phyloP scores from a whole-genome alignment of 2,797 vertebrate genomes.

The Falco rusticolus region DNA sequence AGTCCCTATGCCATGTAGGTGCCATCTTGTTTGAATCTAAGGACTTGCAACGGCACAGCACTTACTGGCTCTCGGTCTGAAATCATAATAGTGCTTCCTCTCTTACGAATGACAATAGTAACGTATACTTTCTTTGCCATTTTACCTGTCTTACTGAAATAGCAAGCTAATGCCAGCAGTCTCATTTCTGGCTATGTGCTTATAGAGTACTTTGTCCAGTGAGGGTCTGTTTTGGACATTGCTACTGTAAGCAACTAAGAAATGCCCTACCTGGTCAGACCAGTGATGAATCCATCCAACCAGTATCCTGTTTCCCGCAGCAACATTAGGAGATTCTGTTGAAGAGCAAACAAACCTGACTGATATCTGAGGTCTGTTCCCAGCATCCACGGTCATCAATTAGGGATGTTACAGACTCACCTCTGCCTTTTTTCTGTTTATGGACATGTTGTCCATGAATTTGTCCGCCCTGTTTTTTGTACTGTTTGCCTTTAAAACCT shows the following conservation, averaged over 20 bases:
- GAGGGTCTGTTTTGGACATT: neutral
- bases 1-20: neutral
- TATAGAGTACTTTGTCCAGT: neutral
- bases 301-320: neutral
- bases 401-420: neutral
- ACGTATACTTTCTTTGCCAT: neutral
- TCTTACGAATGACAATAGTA: neutral
- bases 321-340: neutral
- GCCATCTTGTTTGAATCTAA: neutral
- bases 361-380: neutral
- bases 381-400: neutral
- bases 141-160: neutral
- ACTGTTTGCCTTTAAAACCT: neutral
- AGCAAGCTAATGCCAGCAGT: neutral
- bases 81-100: neutral
- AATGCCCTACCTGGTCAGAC: neutral
- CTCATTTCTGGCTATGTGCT: neutral
- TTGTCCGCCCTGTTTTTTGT: neutral
- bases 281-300: neutral
- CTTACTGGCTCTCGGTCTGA: neutral
- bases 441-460: neutral
- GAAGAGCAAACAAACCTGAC: neutral
- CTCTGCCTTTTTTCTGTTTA: neutral
- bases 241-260: neutral
- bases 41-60: neutral